phyloP scores from a whole-genome alignment of 2,113 vertebrate species.

The Pterocles orientalis region DNA sequence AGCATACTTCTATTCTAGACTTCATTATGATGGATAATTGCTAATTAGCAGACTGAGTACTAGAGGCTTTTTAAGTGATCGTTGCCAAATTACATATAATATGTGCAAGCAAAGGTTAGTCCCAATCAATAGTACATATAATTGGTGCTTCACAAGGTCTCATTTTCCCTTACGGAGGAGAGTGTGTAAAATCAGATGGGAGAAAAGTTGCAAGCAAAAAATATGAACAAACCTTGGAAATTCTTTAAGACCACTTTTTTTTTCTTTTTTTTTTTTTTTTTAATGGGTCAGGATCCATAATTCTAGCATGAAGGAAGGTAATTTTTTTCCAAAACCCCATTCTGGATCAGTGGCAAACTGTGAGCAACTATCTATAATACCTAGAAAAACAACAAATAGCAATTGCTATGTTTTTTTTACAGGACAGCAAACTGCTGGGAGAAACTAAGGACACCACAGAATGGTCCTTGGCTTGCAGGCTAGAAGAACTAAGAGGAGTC shows the following conservation, averaged over 20 bases:
- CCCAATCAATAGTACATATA: slow-evolving; percentile 34
- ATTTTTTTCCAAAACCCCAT: neutral
- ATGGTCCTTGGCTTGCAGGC: neutral
- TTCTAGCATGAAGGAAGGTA: neutral
- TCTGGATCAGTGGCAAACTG: neutral
- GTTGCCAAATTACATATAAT: slow-evolving; percentile 56
- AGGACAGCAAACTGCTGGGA: neutral
- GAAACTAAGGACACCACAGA: neutral
- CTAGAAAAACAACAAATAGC: neutral
- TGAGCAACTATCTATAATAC: neutral
- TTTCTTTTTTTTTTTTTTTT: neutral
- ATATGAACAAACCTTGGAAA: neutral
- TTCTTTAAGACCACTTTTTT: neutral
- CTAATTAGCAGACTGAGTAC: slow-evolving; percentile 54
- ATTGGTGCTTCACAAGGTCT: slow-evolving; percentile 35
- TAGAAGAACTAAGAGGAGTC: neutral
- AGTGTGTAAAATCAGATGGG: neutral
- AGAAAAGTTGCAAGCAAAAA: neutral
- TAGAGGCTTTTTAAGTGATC: slow-evolving; percentile 35
- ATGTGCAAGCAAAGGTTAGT: slow-evolving; percentile 55
- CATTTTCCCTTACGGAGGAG: neutral
- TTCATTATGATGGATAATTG: slow-evolving; percentile 59
- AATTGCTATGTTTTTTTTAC: neutral
- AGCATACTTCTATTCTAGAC: slow-evolving; percentile 20
- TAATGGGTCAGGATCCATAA: neutral